Percentiles rank a stretch among this genome's conserved stretches.
Conservation (phyloP, 2,113 vertebrate species). For the Leucoraja erinaceus region DNA sequence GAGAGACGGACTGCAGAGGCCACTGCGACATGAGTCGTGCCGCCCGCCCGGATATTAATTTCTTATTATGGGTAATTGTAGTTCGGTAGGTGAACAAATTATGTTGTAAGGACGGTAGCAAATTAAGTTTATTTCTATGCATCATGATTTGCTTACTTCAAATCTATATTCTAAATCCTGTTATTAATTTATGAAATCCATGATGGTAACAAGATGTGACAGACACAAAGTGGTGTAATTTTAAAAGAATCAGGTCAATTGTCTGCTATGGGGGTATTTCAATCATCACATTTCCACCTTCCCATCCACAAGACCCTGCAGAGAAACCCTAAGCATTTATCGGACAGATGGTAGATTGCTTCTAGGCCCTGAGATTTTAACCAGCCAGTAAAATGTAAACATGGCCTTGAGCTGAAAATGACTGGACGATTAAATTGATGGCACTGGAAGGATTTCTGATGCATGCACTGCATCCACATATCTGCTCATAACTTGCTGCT, state of each 20-base stretch:
- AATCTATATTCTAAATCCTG: background rate
- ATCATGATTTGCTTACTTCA: background rate
- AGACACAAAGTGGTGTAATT: background rate
- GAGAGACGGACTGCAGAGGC: too few species aligned
- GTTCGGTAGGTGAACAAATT: background rate
- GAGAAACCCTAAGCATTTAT: background rate
- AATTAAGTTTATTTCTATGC: background rate
- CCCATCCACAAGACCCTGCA: background rate
- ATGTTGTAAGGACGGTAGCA: background rate
- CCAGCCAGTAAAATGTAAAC: background rate
- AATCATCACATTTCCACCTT: background rate
- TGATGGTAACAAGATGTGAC: background rate
- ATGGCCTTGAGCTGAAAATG: background rate
- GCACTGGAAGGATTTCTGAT: background rate
- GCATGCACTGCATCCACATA: background rate
- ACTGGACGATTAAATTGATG: background rate
- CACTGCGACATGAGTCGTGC: too few species aligned
- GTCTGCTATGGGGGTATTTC: background rate
- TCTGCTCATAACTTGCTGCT: background rate
- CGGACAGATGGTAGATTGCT: background rate
- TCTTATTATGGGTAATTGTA: background rate
- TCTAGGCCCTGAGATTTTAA: background rate
- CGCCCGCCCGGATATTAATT: too few species aligned
- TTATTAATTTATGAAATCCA: background rate
- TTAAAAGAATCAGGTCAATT: background rate